These are phyloP conservation scores for Hydra vulgaris DNA, from an alignment of 30 jellyfish, hydroid and myxozoan genomes.

Conservation along the genomic window DNA sequence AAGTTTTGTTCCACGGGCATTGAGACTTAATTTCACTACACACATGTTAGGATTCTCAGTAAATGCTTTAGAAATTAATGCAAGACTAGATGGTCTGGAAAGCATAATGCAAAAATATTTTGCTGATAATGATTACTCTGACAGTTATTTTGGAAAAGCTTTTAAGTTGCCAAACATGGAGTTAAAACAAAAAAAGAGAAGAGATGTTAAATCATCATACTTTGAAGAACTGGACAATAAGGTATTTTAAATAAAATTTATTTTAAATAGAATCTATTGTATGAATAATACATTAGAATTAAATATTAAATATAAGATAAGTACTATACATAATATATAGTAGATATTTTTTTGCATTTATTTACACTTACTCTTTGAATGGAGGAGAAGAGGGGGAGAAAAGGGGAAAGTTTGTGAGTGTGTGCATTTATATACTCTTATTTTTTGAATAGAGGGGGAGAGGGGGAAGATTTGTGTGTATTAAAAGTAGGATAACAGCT, in stretches of 20 bases:
- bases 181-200: constrained; percentile 10
- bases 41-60: constrained; percentile 72
- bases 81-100: constrained; percentile 90
- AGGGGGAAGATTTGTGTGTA: too few species aligned
- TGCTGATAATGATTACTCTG: constrained; percentile 50
- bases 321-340: too few species aligned
- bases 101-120: constrained; percentile 23
- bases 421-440: too few species aligned
- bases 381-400: too few species aligned
- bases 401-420: too few species aligned
- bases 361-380: too few species aligned
- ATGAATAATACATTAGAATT: constrained; percentile 15
- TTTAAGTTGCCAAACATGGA: constrained; percentile 54
- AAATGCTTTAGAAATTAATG: constrained; percentile 51
- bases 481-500: too few species aligned
- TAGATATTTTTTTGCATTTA: too few species aligned
- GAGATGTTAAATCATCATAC: constrained; percentile 2
- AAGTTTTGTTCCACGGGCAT: constrained; percentile 74
- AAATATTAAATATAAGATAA: too few species aligned
- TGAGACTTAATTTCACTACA: constrained; percentile 32
- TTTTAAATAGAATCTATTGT: constrained; percentile 15
- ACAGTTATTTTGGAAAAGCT: constrained; percentile 23
- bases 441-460: too few species aligned
- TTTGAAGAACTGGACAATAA: constrained; percentile 2
- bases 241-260: background rate